Percentiles rank a stretch among this genome's conserved stretches.
These are phyloP conservation scores for Oikopleura dioica DNA, from an alignment of 23 tunicate genomes.

Conservation along the genomic window DNA sequence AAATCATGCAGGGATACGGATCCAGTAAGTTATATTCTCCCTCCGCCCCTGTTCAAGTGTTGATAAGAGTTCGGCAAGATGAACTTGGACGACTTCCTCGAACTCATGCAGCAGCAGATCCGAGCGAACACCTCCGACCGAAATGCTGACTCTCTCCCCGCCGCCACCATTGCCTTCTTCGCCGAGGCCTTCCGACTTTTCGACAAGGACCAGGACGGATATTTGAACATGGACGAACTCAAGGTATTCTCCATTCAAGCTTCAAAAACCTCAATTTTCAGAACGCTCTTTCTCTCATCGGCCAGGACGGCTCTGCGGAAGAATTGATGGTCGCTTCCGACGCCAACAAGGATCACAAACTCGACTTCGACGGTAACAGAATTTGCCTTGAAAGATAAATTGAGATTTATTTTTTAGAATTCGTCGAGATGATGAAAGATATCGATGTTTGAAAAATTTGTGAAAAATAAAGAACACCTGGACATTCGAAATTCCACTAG, in stretches of 20 bases:
- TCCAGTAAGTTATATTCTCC: not conserved
- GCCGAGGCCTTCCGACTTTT: not conserved
- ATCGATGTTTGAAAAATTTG: not conserved
- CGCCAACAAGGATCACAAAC: constrained; percentile 11
- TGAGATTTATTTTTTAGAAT: not conserved
- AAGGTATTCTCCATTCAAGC: not conserved
- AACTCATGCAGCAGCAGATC: not conserved
- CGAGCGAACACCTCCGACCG: constrained; percentile 2
- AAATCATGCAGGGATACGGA: constrained; percentile 10
- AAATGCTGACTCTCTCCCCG: not conserved
- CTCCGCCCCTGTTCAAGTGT: not conserved
- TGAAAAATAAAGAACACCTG: too few relatives aligned
- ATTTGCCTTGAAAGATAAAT: not conserved
- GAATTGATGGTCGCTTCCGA: not conserved
- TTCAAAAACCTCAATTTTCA: not conserved
- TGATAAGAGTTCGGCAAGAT: not conserved
- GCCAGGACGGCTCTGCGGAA: not conserved
- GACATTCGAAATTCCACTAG: too few relatives aligned
- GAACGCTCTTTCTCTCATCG: not conserved
- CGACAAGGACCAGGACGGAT: constrained; percentile 3
- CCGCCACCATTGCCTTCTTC: not conserved
- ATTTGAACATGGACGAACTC: not conserved
- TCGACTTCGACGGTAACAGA: constrained; percentile 5
- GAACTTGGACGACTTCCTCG: constrained; percentile 11
- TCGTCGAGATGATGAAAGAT: not conserved